These are phyloP conservation scores for Chionomys nivalis DNA, from an alignment of 2,113 vertebrate species.

Conservation along the genomic window DNA sequence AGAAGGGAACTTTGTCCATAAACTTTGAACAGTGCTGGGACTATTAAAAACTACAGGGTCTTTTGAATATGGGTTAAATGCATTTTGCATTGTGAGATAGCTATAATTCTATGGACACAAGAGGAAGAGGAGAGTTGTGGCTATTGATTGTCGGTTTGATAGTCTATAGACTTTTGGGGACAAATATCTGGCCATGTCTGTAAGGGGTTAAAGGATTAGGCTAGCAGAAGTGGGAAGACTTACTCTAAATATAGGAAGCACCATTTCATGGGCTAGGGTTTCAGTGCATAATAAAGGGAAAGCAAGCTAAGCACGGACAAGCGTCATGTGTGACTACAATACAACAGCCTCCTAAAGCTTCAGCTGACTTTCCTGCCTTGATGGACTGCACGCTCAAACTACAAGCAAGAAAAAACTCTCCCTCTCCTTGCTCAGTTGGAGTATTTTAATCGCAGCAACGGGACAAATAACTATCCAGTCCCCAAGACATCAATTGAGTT, in stretches of 20 bases:
- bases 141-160: neutral
- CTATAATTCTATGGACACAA: neutral
- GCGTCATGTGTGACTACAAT: neutral
- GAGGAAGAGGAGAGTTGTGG: too few relatives aligned
- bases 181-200: neutral
- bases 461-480: neutral
- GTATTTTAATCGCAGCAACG: neutral
- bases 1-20: neutral
- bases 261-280: too few relatives aligned
- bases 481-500: neutral
- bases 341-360: neutral
- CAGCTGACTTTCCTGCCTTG: neutral
- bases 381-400: neutral
- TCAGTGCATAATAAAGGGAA: neutral
- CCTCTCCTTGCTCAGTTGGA: neutral
- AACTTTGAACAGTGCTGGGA: neutral
- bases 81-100: neutral
- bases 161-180: neutral
- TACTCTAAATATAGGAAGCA: neutral
- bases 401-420: neutral
- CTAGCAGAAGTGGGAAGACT: neutral
- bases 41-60: neutral
- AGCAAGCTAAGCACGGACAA: neutral
- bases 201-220: too few relatives aligned
- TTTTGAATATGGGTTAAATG: neutral